Evolutionary conservation across 1,140 invertebrate species (phyloP).

Genomic region (Temnothorax longispinosus): DNA sequence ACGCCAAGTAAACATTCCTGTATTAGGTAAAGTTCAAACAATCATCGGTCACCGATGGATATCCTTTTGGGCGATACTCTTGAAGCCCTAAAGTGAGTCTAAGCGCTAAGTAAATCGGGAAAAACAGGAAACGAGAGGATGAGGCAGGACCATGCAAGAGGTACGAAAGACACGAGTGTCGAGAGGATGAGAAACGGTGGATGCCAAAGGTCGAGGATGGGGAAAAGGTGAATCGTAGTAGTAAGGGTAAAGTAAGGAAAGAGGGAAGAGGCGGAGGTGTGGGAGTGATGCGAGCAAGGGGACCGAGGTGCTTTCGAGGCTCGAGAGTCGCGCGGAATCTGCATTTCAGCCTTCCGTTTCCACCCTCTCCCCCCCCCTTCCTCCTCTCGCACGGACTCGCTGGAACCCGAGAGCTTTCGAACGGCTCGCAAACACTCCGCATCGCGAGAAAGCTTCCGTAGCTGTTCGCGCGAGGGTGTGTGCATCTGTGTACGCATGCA

Average conservation of each 20-base stretch:
- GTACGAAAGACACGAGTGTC: conserved; percentile 37
- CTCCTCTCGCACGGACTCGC: conserved; percentile 42
- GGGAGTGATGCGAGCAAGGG: conserved; percentile 68
- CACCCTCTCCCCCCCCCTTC: conserved; percentile 52
- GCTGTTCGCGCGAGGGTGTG: conserved; percentile 47
- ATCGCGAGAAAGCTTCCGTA: conserved; percentile 65
- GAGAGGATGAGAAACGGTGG: conserved; percentile 32
- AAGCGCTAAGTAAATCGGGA: conserved; percentile 79
- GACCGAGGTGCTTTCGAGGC: conserved; percentile 75
- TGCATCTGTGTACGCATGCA: conserved; percentile 1
- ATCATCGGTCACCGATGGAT: conserved; percentile 18
- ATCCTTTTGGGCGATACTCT: conserved; percentile 33
- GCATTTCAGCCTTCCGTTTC: conserved; percentile 83
- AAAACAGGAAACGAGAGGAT: conserved; percentile 30
- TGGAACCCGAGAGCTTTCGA: conserved; percentile 83
- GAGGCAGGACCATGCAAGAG: conserved; percentile 55
- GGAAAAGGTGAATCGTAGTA: conserved; percentile 62
- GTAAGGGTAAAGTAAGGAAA: conserved; percentile 62
- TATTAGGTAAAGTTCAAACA: conserved; percentile 20
- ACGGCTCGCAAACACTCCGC: conserved; percentile 84
- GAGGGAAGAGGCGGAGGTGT: conserved; percentile 43
- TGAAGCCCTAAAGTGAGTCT: conserved; percentile 71
- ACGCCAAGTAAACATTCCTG: not conserved
- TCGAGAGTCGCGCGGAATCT: conserved; percentile 83
- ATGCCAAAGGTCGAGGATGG: conserved; percentile 50